A percentile compares a stretch with the other conserved stretches of the same genome.
phyloP scores from a whole-genome alignment of 2,797 vertebrate species.

The Distichodus sexfasciatus region DNA sequence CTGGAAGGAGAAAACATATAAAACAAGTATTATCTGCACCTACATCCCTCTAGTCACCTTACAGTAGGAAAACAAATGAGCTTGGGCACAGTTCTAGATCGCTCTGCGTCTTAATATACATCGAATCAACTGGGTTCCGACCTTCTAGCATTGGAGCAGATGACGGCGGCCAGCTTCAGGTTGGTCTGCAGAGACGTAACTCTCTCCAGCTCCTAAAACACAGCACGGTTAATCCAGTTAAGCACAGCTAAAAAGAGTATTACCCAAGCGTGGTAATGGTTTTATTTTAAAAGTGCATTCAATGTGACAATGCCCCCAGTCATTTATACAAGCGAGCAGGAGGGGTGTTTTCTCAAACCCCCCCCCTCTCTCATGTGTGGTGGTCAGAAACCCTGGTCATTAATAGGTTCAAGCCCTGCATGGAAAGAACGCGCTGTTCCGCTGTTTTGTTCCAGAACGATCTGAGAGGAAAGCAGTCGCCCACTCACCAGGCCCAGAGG shows the following conservation, averaged over 20 bases:
- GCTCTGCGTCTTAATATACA: background rate
- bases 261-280: background rate
- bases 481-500: background rate
- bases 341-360: background rate
- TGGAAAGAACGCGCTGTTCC: constrained; percentile 14
- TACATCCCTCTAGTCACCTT: no score
- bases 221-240: no score
- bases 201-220: constrained; percentile 88
- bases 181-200: constrained; percentile 91
- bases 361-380: background rate
- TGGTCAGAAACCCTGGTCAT: background rate
- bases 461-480: constrained; percentile 24
- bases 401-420: constrained; percentile 29
- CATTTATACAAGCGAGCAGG: background rate
- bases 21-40: no score
- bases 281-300: background rate
- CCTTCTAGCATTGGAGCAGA: constrained; percentile 96
- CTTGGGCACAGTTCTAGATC: background rate
- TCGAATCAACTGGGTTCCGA: constrained; percentile 50
- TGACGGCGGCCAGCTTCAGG: constrained; percentile 92
- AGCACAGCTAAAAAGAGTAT: background rate
- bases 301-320: constrained; percentile 8
- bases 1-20: constrained; percentile 64
- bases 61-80: background rate
- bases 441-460: constrained; percentile 7